Base-by-base conservation (phyloP, 2,113 vertebrate species). In the Callopanchax toddi region DNA sequence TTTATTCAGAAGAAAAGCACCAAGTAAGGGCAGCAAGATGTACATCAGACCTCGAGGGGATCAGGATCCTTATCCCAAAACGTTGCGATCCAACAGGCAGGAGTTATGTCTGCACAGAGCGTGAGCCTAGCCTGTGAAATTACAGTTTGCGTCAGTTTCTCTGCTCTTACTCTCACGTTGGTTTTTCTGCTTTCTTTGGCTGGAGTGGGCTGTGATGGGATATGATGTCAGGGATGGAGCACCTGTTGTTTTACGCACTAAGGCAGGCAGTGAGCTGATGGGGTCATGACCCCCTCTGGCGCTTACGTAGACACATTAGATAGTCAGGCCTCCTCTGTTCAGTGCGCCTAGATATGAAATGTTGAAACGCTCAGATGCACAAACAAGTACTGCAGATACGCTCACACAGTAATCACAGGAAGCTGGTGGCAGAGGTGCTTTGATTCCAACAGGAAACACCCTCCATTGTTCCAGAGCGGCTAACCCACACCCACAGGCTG, bases 401-500 rank as follows among this genome's bases (percentile, higher is more conserved):
- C 59, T 46, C 62, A 16, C 60, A 62, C 59, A n/a, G 76, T 65
- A 83, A 76, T 83, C 82, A 87, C 67, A 80, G 86, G 86, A 87
- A 89, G 61, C 71, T 79, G 73, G 62, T 65, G 40, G 70, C 53
- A 67, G 52, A 73, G 73, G 50, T 49, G 78, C 81, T 85, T 85
- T 78, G 67, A 82, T 77, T 89, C 71, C 53, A 71, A 76, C 77
- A 88, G 89, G 88, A 91, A 90, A 91, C 86, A 34, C 75, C 82
- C 81, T 87, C 78, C 52, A 90, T 92, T 93, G 92, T 92, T 90
- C 70, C 59, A 55, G 37, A 10, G 65, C 58, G 32, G 68, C 67
- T 8, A 63, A 65, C 58, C 74, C 46, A 77, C 89, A 56, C 84
- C 86, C 86, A 63, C 21, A 25, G 32, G 2, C 60, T 55, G 79